A percentile compares a stretch with the other conserved stretches of the same genome.
Evolutionary conservation across 2,113 vertebrate species (phyloP).

Genomic region (Phaethornis superciliosus): DNA sequence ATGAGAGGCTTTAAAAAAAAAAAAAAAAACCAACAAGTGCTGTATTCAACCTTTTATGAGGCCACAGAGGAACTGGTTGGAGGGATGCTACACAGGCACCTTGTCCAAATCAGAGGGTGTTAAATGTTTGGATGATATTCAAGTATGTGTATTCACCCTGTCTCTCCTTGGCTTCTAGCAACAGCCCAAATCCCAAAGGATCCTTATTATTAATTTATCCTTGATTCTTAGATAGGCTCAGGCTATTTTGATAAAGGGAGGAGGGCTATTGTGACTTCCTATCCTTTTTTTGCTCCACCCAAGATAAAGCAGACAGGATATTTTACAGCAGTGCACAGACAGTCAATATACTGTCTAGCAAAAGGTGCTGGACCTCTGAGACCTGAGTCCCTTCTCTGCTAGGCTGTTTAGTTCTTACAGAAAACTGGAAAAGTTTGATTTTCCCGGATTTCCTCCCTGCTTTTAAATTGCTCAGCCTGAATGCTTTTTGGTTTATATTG

Average conservation of each 20-base stretch:
- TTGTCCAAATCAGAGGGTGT: constrained; percentile 3
- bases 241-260: constrained; percentile 74
- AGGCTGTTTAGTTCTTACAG: neutral
- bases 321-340: constrained; percentile 25
- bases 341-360: neutral
- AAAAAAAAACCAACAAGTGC: neutral
- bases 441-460: neutral
- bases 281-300: constrained; percentile 54
- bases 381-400: neutral
- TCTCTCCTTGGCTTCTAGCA: neutral
- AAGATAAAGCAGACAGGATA: constrained; percentile 73
- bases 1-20: neutral
- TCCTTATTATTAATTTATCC: constrained; percentile 48
- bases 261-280: constrained; percentile 64
- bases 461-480: neutral
- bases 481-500: neutral
- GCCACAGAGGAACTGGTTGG: neutral
- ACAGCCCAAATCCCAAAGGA: neutral
- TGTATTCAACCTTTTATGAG: constrained; percentile 2
- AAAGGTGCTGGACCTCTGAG: constrained; percentile 8
- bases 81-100: neutral
- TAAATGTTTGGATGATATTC: constrained; percentile 44
- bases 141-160: neutral
- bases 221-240: constrained; percentile 46
- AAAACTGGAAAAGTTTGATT: neutral